Evolutionary conservation across 2,888 invertebrate genomes (phyloP).

Genomic region (Latheticus oryzae): DNA sequence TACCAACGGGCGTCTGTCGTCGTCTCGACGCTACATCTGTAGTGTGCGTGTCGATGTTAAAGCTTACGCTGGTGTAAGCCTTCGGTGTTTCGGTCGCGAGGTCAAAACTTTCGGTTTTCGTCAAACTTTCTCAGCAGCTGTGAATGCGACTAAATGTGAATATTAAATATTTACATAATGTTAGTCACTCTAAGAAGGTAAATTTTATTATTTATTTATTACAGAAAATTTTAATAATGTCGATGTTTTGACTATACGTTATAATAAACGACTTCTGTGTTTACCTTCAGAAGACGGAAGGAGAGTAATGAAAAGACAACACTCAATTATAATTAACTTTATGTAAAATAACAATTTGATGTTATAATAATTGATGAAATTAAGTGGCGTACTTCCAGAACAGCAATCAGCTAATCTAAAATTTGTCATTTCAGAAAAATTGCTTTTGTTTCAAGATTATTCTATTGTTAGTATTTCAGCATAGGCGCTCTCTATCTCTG

Average conservation of each 20-base stretch:
- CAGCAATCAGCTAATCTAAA: no score
- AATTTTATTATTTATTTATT: background rate
- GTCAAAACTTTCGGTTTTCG: slow-evolving; percentile 3
- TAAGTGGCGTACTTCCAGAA: background rate
- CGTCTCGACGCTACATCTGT: slow-evolving; percentile 32
- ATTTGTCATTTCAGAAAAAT: no score
- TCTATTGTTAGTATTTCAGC: no score
- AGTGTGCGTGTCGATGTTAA: slow-evolving; percentile 36
- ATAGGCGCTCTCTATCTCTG: no score
- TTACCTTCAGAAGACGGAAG: background rate
- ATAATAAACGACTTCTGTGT: slow-evolving; percentile 1
- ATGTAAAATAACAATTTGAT: slow-evolving; percentile 13
- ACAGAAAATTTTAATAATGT: background rate
- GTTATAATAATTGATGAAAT: slow-evolving; percentile 15
- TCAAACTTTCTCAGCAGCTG: background rate
- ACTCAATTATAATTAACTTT: slow-evolving; percentile 18
- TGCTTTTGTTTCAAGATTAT: no score
- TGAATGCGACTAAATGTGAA: slow-evolving; percentile 12
- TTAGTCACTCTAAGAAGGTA: no score
- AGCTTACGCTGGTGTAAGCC: slow-evolving; percentile 24
- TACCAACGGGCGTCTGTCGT: slow-evolving; percentile 29
- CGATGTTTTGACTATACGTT: background rate
- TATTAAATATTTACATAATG: no score
- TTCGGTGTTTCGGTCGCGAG: slow-evolving; percentile 18
- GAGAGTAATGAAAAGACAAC: slow-evolving; percentile 21